Evolutionary conservation across 2,113 vertebrate genomes (phyloP), one percentile per base, ranked within the genome.

Genomic region (Hyperopisus bebe): DNA sequence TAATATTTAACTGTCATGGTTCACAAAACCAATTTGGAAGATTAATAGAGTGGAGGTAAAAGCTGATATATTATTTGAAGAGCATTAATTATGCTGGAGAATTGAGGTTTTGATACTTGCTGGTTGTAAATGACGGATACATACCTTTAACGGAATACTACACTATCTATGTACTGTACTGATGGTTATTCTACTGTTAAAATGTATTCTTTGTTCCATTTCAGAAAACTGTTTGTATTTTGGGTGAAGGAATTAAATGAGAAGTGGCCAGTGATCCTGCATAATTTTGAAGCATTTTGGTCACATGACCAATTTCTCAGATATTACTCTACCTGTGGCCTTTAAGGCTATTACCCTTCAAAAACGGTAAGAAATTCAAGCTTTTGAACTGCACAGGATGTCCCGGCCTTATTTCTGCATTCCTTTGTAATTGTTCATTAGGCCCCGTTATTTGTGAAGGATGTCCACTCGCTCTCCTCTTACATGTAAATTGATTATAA

Each of bases 401-500:
- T 80, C 31, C 74, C 17, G 8, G 17, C 35, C 35, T 80, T 42
- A 80, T 42, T 80, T 80, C 74, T 80, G 74, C 74, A 80, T 80
- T 80, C 74, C 74, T 80, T 42, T 39, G 13, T 80, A 80, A 80
- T 80, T 80, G 74, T 77, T 77, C 74, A 77, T 77, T 77, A 42
- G 35, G 74, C 74, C 17, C 31, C 3, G 3, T 70, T 70, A 15
- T 70, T 70, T 70, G 62, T 70, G 62, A 70, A 70, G n/a, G 62
- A 70, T 70, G 62, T 31, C 27, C 27, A 70, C 62, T 31, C 10
- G 13, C 74, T 80, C 74, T 80, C 74, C 35, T 42, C 74, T 80
- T 80, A 80, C 74, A 80, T 80, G 74, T 42, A 80, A 80, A 80
- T 80, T 80, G 74, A 80, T 39, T 80, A 17, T 42, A 80, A 80